A percentile compares a stretch with the other conserved stretches of the same genome.
Conservation (phyloP, 1,140 invertebrate genomes). For the Babylonia areolata region DNA sequence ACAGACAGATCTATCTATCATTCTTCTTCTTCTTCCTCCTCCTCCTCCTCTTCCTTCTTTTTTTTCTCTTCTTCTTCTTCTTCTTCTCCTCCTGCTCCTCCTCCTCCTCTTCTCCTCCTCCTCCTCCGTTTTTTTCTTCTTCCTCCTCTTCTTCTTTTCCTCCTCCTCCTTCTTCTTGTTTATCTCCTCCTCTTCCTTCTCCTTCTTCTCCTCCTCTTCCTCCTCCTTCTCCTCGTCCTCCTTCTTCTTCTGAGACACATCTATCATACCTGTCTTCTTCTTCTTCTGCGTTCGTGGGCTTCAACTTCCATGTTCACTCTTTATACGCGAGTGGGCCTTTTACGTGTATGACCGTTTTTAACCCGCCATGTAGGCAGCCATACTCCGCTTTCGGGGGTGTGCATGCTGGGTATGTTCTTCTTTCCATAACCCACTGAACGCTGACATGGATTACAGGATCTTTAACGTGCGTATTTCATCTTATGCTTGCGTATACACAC, state of each 20-base stretch:
- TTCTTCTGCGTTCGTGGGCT: too few relatives aligned
- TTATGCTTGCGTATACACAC: too few relatives aligned
- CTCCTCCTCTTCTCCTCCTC: neutral
- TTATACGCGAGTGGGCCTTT: too few relatives aligned
- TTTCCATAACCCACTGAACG: too few relatives aligned
- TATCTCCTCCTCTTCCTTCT: neutral
- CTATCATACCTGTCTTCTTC: neutral
- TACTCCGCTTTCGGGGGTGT: too few relatives aligned
- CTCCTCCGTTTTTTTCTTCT: neutral
- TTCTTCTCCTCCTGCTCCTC: neutral
- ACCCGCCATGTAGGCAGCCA: too few relatives aligned
- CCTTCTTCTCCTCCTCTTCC: neutral
- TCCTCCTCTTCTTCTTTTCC: neutral
- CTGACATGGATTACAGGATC: too few relatives aligned
- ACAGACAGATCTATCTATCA: too few relatives aligned
- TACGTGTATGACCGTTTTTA: too few relatives aligned
- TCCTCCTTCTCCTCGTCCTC: neutral
- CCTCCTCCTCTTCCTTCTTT: neutral
- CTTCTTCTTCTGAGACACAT: neutral
- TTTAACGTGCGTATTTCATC: too few relatives aligned
- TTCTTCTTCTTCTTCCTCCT: neutral
- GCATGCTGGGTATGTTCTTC: too few relatives aligned
- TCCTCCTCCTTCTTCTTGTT: neutral
- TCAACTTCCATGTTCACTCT: too few relatives aligned
- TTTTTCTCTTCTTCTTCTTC: neutral